phyloP scores from a whole-genome alignment of 2,888 invertebrate species.

The Amiota mariae region DNA sequence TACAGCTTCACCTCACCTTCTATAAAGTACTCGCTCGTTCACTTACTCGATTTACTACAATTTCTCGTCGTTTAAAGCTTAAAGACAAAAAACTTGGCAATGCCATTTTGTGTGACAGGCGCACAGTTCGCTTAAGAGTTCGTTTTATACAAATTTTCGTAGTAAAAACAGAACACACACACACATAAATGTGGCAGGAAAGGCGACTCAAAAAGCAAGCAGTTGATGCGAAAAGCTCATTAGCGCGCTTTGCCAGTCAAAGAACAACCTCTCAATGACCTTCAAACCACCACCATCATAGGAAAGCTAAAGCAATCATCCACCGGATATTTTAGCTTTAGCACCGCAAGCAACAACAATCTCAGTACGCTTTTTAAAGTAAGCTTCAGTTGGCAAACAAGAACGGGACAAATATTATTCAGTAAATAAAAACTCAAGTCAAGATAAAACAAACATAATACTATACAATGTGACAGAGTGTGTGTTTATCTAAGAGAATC shows the following conservation, averaged over 20 bases:
- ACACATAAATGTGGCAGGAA: conserved; percentile 26
- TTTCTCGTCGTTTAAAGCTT: neutral
- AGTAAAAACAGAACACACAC: conserved; percentile 37
- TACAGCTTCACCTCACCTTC: too few relatives aligned
- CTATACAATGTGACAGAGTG: neutral
- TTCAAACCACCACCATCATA: too few relatives aligned
- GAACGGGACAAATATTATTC: neutral
- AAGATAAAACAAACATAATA: neutral
- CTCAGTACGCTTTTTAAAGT: conserved; percentile 6
- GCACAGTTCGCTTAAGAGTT: conserved; percentile 62
- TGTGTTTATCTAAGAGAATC: too few relatives aligned
- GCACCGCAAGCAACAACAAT: conserved; percentile 5
- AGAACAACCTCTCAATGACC: too few relatives aligned
- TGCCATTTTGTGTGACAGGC: conserved; percentile 53
- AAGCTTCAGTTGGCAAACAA: neutral
- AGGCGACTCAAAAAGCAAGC: conserved; percentile 6
- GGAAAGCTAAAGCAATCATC: too few relatives aligned
- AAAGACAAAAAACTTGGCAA: conserved; percentile 59
- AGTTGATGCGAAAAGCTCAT: conserved; percentile 53
- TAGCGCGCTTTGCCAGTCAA: conserved; percentile 35
- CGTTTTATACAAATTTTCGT: conserved; percentile 36
- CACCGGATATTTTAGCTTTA: too few relatives aligned
- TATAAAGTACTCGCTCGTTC: neutral
- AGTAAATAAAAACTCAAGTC: neutral
- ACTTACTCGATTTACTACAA: too few relatives aligned